Evolutionary conservation across 2,113 vertebrate species (phyloP), one percentile per base, ranked within the genome.

Genomic region (Apteryx owenii): DNA sequence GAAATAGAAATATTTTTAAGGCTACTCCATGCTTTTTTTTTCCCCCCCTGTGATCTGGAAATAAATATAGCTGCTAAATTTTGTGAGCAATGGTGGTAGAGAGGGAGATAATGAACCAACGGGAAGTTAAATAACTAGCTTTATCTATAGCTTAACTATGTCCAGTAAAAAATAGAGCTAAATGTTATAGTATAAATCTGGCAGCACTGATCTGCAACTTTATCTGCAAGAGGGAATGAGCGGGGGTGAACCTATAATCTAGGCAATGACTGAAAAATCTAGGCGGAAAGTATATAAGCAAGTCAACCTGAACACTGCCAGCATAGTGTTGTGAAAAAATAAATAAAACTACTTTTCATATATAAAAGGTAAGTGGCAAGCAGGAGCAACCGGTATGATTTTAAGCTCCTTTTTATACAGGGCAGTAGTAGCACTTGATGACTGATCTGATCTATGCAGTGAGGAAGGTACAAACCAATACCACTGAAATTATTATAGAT

Each of bases 11-110:
- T 82, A 44, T 70, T 88, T 72, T 38, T 73, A 88, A 16, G 83
- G 40, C 36, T 90, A 23, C 25, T 85, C 8, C 25, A 6, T 3
- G 0, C 62, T 76, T 15, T 2, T 0, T 8, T 8, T 38, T 33
- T 78, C 29, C 17, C 16, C 80, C 23, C 4, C 53, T 66, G 5
- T 60, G 42, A 61, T 79, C 12, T 38, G 62, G 62, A 94, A 85
- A 56, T 82, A 69, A 94, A 60, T 46, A 58, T 69, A 89, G 15
- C 33, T 93, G 5, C 46, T 75, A 64, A 86, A 91, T 48, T 76
- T 91, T 90, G 40, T 65, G 51, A 85, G 58, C 17, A 69, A 13
- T 23, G 4, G 22, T n/a, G 16, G 10, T 60, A n/a, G 53, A 83
- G 70, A 11, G 33, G 31, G 23, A 65, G n/a, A 56, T 21, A 68